phyloP scores from a whole-genome alignment of 2,888 invertebrate genomes.

The Agrotis exclamationis region DNA sequence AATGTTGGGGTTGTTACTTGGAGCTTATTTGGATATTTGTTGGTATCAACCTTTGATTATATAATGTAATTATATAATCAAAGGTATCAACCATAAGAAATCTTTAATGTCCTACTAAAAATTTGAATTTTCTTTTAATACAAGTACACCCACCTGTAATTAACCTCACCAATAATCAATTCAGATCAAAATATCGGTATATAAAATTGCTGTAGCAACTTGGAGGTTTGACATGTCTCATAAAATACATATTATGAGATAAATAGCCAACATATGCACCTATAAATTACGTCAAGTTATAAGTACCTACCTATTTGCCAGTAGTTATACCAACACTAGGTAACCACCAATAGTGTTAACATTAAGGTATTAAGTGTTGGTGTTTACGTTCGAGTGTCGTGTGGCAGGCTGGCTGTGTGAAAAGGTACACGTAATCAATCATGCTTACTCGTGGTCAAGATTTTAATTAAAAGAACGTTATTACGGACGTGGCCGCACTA shows the following conservation, averaged over 20 bases:
- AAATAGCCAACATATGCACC: background rate
- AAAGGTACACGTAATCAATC: constrained; percentile 42
- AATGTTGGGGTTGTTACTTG: constrained; percentile 22
- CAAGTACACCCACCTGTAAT: background rate
- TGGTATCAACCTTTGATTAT: no score
- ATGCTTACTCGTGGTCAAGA: constrained; percentile 49
- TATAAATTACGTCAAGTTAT: background rate
- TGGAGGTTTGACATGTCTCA: background rate
- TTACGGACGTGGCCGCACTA: constrained; percentile 14
- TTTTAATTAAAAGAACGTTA: constrained; percentile 40
- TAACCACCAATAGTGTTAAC: constrained; percentile 22
- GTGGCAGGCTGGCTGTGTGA: constrained; percentile 6
- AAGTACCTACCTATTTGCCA: no score
- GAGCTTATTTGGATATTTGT: constrained; percentile 22
- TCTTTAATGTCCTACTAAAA: background rate
- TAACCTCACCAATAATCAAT: background rate
- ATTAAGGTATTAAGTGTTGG: constrained; percentile 25
- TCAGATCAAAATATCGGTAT: background rate
- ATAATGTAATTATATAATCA: no score
- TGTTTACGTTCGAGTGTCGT: constrained; percentile 27
- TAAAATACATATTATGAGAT: constrained; percentile 13
- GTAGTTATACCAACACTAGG: background rate
- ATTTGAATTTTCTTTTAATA: background rate
- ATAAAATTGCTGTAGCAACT: background rate
- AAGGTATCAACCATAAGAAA: constrained; percentile 1